Evolutionary conservation across 2,888 invertebrate genomes (phyloP), one percentile per base, ranked within the genome.

Genomic region (Drosophila subsilvestris): DNA sequence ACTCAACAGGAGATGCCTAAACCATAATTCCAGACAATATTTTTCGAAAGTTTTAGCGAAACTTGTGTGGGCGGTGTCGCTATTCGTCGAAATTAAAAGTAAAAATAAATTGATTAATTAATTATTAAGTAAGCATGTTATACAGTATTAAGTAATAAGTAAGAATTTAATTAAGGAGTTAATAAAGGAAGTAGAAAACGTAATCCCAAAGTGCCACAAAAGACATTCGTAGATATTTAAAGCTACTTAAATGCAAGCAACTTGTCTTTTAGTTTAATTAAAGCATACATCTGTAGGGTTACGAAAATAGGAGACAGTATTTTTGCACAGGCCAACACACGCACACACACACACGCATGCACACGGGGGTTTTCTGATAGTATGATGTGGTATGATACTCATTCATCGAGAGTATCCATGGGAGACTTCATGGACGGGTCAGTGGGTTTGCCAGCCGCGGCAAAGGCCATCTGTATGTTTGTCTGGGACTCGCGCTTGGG

Each of bases 401-500:
- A 66, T 32, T 66, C 66, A n/a, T 66, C 66, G 1, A 66, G n/a
- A 20, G 68, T 66, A 14, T 66, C 66, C 66, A 66, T 66, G 1
- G 66, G 66, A 12, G 68, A 14, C 17, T 57, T 56, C 8, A 49
- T 68, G 7, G 67, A 42, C 3, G 68, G 14, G 37, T 37, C 32
- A 44, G 56, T 66, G 6, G 48, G 42, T 20, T 62, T 53, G 10
- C 81, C 87, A 0, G 76, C 67, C 14, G 79, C 74, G 4, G 71
- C 70, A 45, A 90, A 89, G 5, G 87, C 81, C 43, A 75, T 75
- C 17, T 78, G 76, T 1, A 84, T 32, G 8, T 78, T 83, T 20
- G 80, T 77, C 60, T 90, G 91, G 2, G 92, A 92, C 69, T 92
- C 92, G 17, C 92, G 81, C 67, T 91, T 92, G 0, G 92, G 92